These are phyloP conservation scores for Hycleus phaleratus DNA, from an alignment of 1,140 invertebrate genomes.

Conservation along the genomic window DNA sequence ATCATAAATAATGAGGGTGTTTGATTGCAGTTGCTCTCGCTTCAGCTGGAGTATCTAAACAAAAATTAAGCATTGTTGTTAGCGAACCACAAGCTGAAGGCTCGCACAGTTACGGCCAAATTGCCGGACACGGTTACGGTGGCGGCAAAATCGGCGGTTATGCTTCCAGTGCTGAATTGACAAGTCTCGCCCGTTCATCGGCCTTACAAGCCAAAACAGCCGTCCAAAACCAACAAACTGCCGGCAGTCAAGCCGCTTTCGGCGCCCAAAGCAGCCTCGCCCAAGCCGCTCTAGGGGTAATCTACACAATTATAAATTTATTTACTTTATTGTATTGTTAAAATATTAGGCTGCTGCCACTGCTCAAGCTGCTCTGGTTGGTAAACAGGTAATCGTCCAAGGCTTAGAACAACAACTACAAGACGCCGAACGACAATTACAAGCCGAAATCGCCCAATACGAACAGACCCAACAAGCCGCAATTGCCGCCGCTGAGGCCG, in stretches of 20 bases:
- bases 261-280: slow-evolving; percentile 27
- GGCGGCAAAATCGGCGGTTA: not conserved
- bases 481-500: slow-evolving; percentile 20
- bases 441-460: slow-evolving; percentile 23
- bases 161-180: slow-evolving; percentile 22
- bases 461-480: slow-evolving; percentile 24
- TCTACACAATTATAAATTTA: not conserved
- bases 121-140: not conserved
- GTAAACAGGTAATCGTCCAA: slow-evolving; percentile 28
- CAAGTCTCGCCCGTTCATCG: slow-evolving; percentile 27
- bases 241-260: slow-evolving; percentile 30
- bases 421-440: slow-evolving; percentile 24
- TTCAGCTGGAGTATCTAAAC: slow-evolving; percentile 2
- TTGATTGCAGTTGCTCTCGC: slow-evolving; percentile 2
- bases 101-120: not conserved
- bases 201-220: slow-evolving; percentile 29
- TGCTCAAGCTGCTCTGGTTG: slow-evolving; percentile 30
- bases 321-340: not conserved
- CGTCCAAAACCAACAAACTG: slow-evolving; percentile 27
- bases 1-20: not conserved
- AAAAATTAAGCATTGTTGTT: slow-evolving; percentile 8
- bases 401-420: slow-evolving; percentile 21
- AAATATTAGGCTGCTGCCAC: slow-evolving; percentile 23
- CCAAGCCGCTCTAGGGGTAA: slow-evolving; percentile 26
- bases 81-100: slow-evolving; percentile 8